Conservation (phyloP, 1,140 invertebrate genomes). For the Magallana gigas region DNA sequence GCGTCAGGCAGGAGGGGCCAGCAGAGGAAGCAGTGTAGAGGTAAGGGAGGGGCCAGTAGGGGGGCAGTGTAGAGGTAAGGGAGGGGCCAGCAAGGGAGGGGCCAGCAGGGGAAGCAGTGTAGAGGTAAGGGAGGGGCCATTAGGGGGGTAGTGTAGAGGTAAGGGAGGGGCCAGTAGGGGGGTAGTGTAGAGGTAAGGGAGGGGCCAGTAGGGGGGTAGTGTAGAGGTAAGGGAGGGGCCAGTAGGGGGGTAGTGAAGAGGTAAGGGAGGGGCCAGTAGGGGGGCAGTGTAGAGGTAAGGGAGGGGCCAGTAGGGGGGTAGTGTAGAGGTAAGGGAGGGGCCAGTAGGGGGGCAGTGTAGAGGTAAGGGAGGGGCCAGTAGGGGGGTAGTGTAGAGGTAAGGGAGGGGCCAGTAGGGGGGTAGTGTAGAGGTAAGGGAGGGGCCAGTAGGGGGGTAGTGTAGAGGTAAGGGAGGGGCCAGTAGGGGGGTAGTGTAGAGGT, state of each 20-base stretch:
- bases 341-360: conserved; percentile 1
- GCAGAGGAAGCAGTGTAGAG: conserved; percentile 44
- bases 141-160: too few species aligned
- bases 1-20: conserved; percentile 55
- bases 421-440: conserved; percentile 15
- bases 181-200: too few species aligned
- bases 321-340: conserved; percentile 29
- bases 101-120: conserved; percentile 6
- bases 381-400: neutral
- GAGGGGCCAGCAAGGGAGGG: too few species aligned
- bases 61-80: too few species aligned
- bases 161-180: too few species aligned
- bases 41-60: neutral
- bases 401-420: conserved; percentile 47
- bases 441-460: conserved; percentile 21
- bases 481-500: neutral
- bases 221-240: conserved; percentile 33
- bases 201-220: too few species aligned
- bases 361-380: conserved; percentile 45
- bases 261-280: conserved; percentile 47
- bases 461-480: conserved; percentile 43
- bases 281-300: neutral
- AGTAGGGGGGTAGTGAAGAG: neutral
- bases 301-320: conserved; percentile 43
- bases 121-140: neutral